A percentile compares a stretch with the other conserved stretches of the same genome.
These are phyloP conservation scores for Trachythela sp. DNA, from an alignment of 64 coral and sea anemone genomes.

Conservation along the genomic window DNA sequence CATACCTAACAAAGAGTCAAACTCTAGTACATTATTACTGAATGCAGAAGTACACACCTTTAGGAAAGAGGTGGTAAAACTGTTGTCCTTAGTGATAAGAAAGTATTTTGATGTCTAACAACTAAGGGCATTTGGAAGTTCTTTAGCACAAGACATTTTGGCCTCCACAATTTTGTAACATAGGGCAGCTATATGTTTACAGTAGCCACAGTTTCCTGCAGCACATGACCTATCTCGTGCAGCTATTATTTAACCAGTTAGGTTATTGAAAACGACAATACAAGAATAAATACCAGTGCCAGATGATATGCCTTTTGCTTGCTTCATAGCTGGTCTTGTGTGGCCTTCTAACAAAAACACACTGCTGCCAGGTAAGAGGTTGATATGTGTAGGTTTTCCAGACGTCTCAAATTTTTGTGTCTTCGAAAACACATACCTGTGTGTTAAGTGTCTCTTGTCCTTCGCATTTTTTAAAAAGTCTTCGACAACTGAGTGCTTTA, in stretches of 20 bases:
- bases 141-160: constrained; percentile 52
- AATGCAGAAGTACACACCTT: background rate
- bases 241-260: constrained; percentile 46
- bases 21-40: background rate
- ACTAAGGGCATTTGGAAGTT: constrained; percentile 46
- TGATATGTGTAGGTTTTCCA: constrained; percentile 32
- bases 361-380: constrained; percentile 23
- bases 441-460: constrained; percentile 37
- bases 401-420: constrained; percentile 32
- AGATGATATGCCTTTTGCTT: constrained; percentile 36
- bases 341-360: constrained; percentile 60
- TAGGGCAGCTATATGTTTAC: constrained; percentile 44
- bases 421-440: constrained; percentile 23
- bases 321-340: constrained; percentile 57
- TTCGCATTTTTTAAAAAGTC: constrained; percentile 25
- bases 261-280: constrained; percentile 37
- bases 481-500: constrained; percentile 34
- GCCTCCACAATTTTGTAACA: constrained; percentile 50
- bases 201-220: constrained; percentile 44
- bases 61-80: constrained; percentile 41
- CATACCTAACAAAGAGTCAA: constrained; percentile 43
- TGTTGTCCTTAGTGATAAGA: constrained; percentile 31
- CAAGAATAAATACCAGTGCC: constrained; percentile 41
- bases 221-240: constrained; percentile 44
- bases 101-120: constrained; percentile 54